A percentile compares a stretch with the other conserved stretches of the same genome.
phyloP scores from a whole-genome alignment of 2,113 vertebrate species.

The Castor canadensis region DNA sequence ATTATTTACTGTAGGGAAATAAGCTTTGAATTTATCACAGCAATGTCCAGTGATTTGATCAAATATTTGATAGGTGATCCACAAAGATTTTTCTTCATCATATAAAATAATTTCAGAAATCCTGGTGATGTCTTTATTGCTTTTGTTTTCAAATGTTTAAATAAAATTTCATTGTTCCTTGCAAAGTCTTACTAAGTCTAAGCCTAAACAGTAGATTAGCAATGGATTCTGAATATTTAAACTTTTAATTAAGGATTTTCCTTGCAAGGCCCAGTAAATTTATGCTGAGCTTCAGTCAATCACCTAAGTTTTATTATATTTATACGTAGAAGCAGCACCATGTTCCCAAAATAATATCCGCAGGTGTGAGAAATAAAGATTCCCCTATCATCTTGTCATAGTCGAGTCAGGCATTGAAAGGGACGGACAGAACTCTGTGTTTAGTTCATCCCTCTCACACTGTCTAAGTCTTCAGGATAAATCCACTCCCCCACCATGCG shows the following conservation, averaged over 20 bases:
- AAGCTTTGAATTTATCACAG: background rate
- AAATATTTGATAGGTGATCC: background rate
- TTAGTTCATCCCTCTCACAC: too few relatives aligned
- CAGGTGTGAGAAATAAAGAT: background rate
- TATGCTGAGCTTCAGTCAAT: background rate
- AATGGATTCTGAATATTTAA: background rate
- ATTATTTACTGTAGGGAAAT: background rate
- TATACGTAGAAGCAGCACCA: background rate
- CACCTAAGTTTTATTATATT: background rate
- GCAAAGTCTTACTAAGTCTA: background rate
- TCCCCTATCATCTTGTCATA: too few relatives aligned
- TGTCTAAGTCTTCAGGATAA: too few relatives aligned
- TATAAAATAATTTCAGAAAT: background rate
- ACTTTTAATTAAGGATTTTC: background rate
- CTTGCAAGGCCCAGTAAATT: background rate
- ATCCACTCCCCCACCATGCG: too few relatives aligned
- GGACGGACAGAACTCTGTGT: too few relatives aligned
- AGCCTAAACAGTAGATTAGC: background rate
- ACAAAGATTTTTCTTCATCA: background rate
- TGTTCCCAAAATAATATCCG: background rate
- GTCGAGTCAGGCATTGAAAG: too few relatives aligned
- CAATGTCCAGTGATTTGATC: background rate
- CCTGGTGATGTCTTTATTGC: background rate
- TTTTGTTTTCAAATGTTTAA: background rate
- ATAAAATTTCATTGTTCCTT: background rate